Evolutionary conservation across 2,797 vertebrate genomes (phyloP).

Genomic region (Brotula barbata): DNA sequence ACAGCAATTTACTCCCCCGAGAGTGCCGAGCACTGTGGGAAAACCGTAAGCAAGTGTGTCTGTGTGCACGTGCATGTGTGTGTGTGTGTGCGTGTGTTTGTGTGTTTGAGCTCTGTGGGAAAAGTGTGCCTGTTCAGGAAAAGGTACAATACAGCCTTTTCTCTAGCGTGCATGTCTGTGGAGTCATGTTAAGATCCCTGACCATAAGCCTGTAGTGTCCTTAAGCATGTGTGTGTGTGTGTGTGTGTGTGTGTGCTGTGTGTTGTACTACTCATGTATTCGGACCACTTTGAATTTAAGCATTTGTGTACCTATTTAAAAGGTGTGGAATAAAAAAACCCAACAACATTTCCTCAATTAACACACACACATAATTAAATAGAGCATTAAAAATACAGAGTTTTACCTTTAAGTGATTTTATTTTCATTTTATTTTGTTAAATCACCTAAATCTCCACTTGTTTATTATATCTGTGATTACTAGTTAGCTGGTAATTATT

Average conservation of each 20-base stretch:
- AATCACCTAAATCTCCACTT: no score
- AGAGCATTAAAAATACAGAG: no score
- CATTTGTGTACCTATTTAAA: neutral
- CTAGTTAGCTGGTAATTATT: no score
- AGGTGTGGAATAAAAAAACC: no score
- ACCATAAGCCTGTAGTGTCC: constrained; percentile 41
- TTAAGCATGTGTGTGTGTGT: constrained; percentile 22
- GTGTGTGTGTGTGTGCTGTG: neutral
- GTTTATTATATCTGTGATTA: no score
- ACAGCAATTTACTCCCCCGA: constrained; percentile 76
- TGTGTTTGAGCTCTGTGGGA: constrained; percentile 73
- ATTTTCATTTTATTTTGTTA: no score
- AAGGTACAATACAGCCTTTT: constrained; percentile 71
- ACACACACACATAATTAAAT: no score
- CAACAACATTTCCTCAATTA: no score
- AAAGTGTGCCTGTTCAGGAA: constrained; percentile 60
- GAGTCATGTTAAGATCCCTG: constrained; percentile 56
- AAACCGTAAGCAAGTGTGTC: constrained; percentile 66
- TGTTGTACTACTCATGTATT: neutral
- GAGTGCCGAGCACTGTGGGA: constrained; percentile 79
- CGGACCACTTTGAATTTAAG: neutral
- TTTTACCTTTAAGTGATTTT: no score
- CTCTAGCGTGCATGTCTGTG: constrained; percentile 42
- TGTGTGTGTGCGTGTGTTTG: constrained; percentile 39
- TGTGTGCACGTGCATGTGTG: constrained; percentile 46